phyloP scores from a whole-genome alignment of 2,113 vertebrate species.

The Microtus ochrogaster region DNA sequence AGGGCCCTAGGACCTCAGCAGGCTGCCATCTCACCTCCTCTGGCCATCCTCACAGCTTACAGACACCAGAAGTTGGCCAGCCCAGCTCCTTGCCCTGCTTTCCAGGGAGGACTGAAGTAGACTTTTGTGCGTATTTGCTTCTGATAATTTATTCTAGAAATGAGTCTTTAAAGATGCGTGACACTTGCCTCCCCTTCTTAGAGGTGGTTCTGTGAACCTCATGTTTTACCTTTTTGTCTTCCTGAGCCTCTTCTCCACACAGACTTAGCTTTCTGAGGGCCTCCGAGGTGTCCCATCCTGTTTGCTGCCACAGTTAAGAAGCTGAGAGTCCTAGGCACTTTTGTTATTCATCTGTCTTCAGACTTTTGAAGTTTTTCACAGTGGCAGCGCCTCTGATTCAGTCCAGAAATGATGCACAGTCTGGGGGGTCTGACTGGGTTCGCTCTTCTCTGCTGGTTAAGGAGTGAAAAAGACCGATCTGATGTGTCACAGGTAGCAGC shows the following conservation, averaged over 20 bases:
- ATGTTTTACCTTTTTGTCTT: neutral
- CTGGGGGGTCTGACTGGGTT: neutral
- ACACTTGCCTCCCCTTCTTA: neutral
- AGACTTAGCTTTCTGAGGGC: neutral
- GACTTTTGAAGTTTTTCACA: neutral
- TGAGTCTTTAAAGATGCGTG: neutral
- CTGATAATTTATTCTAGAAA: neutral
- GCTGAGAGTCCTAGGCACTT: neutral
- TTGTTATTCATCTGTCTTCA: no score
- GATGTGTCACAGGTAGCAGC: neutral
- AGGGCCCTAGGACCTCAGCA: neutral
- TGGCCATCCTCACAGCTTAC: neutral
- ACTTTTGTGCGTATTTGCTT: neutral
- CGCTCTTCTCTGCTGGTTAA: neutral
- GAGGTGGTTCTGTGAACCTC: fast-evolving
- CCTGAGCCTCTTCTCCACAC: neutral
- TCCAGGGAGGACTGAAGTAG: neutral
- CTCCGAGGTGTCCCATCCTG: fast-evolving
- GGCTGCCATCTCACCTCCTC: neutral
- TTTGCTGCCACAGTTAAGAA: neutral
- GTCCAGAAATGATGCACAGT: neutral
- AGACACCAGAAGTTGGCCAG: neutral
- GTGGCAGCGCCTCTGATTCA: neutral
- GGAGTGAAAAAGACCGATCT: neutral
- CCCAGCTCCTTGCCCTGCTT: neutral